Evolutionary conservation across 2,113 vertebrate species (phyloP), one percentile per base, ranked within the genome.

Genomic region (Siniperca knerii): DNA sequence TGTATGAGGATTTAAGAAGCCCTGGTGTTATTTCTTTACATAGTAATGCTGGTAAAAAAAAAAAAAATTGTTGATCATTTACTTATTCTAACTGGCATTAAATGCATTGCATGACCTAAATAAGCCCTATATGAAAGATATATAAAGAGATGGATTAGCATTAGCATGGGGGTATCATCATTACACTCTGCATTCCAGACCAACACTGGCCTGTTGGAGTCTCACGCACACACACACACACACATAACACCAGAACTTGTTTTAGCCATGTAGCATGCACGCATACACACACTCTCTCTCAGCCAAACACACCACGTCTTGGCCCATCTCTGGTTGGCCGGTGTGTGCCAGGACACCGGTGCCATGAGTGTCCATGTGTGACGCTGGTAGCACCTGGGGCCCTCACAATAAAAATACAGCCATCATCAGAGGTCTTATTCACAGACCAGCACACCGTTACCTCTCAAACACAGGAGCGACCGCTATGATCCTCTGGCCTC

Each of bases 361-460:
- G 90, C 92, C 92, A 93, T 83, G 90, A 84, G 82, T 88, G 88
- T 79, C 84, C 90, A 89, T 92, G 92, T 90, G 89, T 94, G 89
- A 92, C 82, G 68, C 85, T 86, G 88, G 88, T 89, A 92, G 82
- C 92, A 94, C 91, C 93, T 94, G 92, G 75, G 92, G 85, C 91
- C 46, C 88, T 90, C 87, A 67, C 93, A 85, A 77, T 92, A 85
- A 92, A 90, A 93, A 92, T 73, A 93, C 93, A 92, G 88, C 89
- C 93, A 90, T 92, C 90, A 92, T 66, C 75, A 85, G 89, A 92
- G 80, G 90, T 88, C 86, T 92, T 84, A 92, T 86, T 91, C 88
- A 90, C 92, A 85, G 80, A 89, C 77, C 87, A 89, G 82, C 84
- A 87, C 90, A 79, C 87, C 83, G 60, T 78, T 70, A 83, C 82